These are phyloP conservation scores for Brenthis ino DNA, from an alignment of 2,888 invertebrate species.

Conservation along the genomic window DNA sequence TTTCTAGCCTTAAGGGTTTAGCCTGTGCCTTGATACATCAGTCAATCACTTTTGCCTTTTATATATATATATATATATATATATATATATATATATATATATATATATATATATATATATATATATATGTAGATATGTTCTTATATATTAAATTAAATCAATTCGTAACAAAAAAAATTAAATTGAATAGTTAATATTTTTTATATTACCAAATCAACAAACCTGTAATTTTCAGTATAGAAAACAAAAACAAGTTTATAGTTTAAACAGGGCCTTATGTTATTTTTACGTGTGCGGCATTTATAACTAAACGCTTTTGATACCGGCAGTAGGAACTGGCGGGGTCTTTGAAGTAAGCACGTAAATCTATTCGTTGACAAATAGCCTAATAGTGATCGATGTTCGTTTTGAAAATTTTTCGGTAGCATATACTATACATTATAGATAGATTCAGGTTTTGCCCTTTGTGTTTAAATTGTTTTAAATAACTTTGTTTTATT, in stretches of 20 bases:
- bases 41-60: no score
- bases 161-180: no score
- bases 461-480: not conserved
- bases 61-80: no score
- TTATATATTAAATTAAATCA: no score
- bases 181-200: no score
- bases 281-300: conserved; percentile 41
- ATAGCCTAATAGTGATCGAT: conserved; percentile 53
- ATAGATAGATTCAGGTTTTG: not conserved
- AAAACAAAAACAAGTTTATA: not conserved
- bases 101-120: no score
- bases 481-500: not conserved
- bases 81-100: no score
- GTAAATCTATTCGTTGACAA: conserved; percentile 66
- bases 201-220: no score
- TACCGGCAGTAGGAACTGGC: conserved; percentile 43
- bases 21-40: no score
- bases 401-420: conserved; percentile 28
- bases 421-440: conserved; percentile 9
- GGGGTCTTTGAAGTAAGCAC: conserved; percentile 66
- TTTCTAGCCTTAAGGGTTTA: no score
- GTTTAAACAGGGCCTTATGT: conserved; percentile 25
- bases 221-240: not conserved
- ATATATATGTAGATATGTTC: no score
- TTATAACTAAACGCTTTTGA: conserved; percentile 51